Evolutionary conservation across 1,140 invertebrate genomes (phyloP), one percentile per base, ranked within the genome.

Genomic region (Latrodectus geometricus): DNA sequence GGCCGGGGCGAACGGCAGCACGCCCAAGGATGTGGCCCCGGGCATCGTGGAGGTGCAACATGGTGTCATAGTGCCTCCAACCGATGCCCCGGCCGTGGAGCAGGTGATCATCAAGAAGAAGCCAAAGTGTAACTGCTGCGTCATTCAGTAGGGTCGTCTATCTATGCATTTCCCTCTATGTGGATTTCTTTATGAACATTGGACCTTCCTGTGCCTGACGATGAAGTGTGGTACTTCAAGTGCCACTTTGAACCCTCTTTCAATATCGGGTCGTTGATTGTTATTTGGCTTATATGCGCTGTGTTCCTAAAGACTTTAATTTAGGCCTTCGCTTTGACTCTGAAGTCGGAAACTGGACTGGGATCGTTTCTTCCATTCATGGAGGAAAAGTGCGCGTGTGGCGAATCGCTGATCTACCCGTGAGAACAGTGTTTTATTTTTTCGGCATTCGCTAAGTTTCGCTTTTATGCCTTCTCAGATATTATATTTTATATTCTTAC

Each of bases 31-130:
- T 77, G 21, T 56, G 35, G 35, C 14, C 73, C 88, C 88, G 4
- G 90, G 90, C 49, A 92, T 93, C 7, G 94, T 96, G 52, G 95
- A 96, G 89, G 94, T 96, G 17, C 94, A 95, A 89, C 93, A 94
- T 90, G 93, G 93, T 21, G 94, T 94, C 52, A 93, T 94, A 35
- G 92, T 93, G 87, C 93, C 94, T n/a, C 94, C 94, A 0, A 93
- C 93, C 87, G 95, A 96, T 90, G 94, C 94, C 76, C 94, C 93
- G 89, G 95, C 95, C 90, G 94, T 95, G 35, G 95, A 96, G 90
- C 95, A 96, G 90, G 95, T 97, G 86, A 94, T 95, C 89, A 93
- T 96, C 89, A 96, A 96, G 92, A 97, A 97, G 93, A 96, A 97
- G 92, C 95, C 94, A 91, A 96, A 96, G 92, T 96, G 96, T 93